These are phyloP conservation scores for Tetheella fluctuosa DNA, from an alignment of 2,888 invertebrate species.

Conservation along the genomic window DNA sequence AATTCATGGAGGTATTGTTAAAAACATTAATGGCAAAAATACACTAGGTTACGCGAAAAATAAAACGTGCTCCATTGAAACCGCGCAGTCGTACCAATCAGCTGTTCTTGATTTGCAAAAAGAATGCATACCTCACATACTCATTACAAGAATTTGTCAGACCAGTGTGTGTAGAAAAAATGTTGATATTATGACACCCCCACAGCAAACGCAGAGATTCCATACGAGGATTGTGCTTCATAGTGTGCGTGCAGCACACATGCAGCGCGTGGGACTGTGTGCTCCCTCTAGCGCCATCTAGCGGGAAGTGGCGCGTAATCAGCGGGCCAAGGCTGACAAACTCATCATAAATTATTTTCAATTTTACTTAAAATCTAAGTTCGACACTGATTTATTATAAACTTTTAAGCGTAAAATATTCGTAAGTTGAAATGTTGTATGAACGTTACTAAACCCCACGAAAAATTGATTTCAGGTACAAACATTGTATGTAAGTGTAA, in stretches of 20 bases:
- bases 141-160: slow-evolving; percentile 36
- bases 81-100: slow-evolving; percentile 57
- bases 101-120: slow-evolving; percentile 54
- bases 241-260: slow-evolving; percentile 67
- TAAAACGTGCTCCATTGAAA: slow-evolving; percentile 24
- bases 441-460: slow-evolving; percentile 9
- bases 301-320: slow-evolving; percentile 54
- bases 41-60: background rate
- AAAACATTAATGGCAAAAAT: background rate
- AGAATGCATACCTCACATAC: slow-evolving; percentile 40
- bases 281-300: slow-evolving; percentile 69
- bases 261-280: slow-evolving; percentile 48
- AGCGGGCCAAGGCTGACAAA: slow-evolving; percentile 78
- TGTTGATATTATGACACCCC: slow-evolving; percentile 51
- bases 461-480: background rate
- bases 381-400: slow-evolving; percentile 24
- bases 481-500: slow-evolving; percentile 28
- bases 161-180: slow-evolving; percentile 50
- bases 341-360: slow-evolving; percentile 72
- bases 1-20: background rate
- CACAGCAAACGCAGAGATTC: slow-evolving; percentile 38
- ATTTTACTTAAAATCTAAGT: slow-evolving; percentile 58
- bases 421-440: background rate
- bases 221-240: slow-evolving; percentile 18
- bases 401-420: slow-evolving; percentile 11